phyloP scores from a whole-genome alignment of 2,797 vertebrate species.

The Yasuhikotakia modesta region DNA sequence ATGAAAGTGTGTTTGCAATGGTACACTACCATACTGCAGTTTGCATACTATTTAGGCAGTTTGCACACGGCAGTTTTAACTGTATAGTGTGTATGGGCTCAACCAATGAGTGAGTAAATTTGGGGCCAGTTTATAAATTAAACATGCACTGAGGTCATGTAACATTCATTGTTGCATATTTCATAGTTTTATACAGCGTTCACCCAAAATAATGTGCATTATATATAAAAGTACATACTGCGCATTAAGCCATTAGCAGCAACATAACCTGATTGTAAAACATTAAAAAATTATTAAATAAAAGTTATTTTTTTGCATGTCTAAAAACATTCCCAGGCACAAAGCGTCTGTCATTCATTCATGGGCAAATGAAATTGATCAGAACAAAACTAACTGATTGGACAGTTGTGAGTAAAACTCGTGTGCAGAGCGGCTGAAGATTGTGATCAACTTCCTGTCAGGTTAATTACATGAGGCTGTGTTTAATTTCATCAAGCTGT shows the following conservation, averaged over 20 bases:
- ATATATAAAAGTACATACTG: neutral
- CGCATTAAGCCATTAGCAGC: neutral
- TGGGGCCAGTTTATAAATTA: too few relatives aligned
- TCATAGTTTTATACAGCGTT: too few relatives aligned
- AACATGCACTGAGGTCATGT: too few relatives aligned
- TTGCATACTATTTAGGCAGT: neutral
- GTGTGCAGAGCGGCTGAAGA: constrained; percentile 6
- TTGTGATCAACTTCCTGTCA: constrained; percentile 23
- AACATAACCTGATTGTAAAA: neutral
- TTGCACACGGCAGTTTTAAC: neutral
- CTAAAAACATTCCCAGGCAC: neutral
- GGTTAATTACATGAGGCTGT: constrained; percentile 38
- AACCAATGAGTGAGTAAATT: too few relatives aligned
- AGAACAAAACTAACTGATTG: neutral
- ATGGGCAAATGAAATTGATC: neutral
- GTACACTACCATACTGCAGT: neutral
- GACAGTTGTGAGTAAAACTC: neutral
- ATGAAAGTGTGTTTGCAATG: neutral
- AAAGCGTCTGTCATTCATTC: neutral
- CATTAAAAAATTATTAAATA: neutral
- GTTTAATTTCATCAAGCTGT: constrained; percentile 16
- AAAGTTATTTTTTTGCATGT: neutral
- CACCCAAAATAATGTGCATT: too few relatives aligned
- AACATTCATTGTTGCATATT: too few relatives aligned
- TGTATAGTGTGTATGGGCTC: neutral